Evolutionary conservation across 2,113 vertebrate genomes (phyloP).

Genomic region (Petroica traversi): DNA sequence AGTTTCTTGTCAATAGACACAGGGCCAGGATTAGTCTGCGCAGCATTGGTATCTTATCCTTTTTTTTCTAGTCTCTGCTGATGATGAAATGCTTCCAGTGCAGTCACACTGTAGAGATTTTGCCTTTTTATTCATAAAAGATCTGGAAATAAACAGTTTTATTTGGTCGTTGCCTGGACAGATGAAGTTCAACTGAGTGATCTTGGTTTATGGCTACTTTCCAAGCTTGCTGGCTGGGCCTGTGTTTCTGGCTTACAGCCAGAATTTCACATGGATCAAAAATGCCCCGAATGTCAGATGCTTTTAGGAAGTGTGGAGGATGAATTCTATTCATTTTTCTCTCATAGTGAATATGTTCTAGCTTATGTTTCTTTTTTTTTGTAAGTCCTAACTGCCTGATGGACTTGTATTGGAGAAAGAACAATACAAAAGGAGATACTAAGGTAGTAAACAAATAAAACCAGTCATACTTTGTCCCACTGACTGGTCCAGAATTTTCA

Average conservation of each 20-base stretch:
- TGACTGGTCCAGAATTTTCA: not conserved
- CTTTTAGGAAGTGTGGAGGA: not conserved
- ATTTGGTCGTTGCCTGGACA: not conserved
- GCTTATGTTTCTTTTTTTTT: not conserved
- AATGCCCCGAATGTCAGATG: not conserved
- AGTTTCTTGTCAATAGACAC: not conserved
- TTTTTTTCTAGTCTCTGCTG: not conserved
- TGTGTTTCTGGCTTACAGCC: not conserved
- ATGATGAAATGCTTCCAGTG: not conserved
- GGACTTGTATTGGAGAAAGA: not conserved
- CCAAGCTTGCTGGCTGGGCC: not conserved
- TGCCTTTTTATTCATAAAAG: not conserved
- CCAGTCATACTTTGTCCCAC: not conserved
- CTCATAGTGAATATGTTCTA: not conserved
- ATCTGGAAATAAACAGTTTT: not conserved
- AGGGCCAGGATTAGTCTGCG: not conserved
- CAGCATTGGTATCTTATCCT: not conserved
- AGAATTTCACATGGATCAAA: not conserved
- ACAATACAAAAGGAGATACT: not conserved
- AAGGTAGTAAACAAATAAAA: not conserved
- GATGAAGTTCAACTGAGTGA: not conserved
- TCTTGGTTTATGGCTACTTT: not conserved
- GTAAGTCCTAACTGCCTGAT: not conserved
- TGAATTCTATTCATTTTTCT: not conserved
- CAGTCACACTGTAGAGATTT: not conserved